A percentile compares a stretch with the other conserved stretches of the same genome.
Evolutionary conservation across 2,888 invertebrate species (phyloP).

Genomic region (Lapara coniferarum): DNA sequence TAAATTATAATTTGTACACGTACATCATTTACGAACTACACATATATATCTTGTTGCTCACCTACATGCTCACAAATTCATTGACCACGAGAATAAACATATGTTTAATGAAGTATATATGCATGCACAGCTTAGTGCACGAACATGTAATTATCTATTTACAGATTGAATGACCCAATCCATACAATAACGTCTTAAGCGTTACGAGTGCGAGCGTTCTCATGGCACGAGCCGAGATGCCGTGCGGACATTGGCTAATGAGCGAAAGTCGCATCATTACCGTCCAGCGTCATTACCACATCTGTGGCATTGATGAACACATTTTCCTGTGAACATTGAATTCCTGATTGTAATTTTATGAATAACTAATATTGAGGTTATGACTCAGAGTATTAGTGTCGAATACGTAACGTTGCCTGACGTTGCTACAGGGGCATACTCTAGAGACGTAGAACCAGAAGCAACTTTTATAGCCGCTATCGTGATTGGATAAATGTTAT

Average conservation of each 20-base stretch:
- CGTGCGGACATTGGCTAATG: constrained; percentile 13
- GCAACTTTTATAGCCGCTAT: constrained; percentile 42
- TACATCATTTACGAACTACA: neutral
- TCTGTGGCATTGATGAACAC: constrained; percentile 29
- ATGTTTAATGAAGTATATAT: neutral
- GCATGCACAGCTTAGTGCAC: neutral
- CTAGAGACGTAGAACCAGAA: constrained; percentile 40
- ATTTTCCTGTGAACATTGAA: constrained; percentile 46
- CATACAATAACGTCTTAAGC: constrained; percentile 31
- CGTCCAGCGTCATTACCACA: constrained; percentile 6
- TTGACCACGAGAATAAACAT: neutral
- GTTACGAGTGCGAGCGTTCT: neutral
- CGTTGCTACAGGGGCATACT: constrained; percentile 44
- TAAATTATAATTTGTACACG: neutral
- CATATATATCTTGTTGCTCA: neutral
- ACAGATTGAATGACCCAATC: constrained; percentile 37
- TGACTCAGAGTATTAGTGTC: constrained; percentile 66
- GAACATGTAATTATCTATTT: constrained; percentile 30
- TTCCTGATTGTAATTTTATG: constrained; percentile 60
- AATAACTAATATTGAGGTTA: constrained; percentile 68
- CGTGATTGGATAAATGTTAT: constrained; percentile 37
- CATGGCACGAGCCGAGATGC: constrained; percentile 1
- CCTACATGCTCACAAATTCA: neutral
- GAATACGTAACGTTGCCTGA: constrained; percentile 58
- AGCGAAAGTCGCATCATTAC: constrained; percentile 15